A percentile compares a stretch with the other conserved stretches of the same genome.
phyloP scores from a whole-genome alignment of 1,140 invertebrate species.

The Gryllus bimaculatus region DNA sequence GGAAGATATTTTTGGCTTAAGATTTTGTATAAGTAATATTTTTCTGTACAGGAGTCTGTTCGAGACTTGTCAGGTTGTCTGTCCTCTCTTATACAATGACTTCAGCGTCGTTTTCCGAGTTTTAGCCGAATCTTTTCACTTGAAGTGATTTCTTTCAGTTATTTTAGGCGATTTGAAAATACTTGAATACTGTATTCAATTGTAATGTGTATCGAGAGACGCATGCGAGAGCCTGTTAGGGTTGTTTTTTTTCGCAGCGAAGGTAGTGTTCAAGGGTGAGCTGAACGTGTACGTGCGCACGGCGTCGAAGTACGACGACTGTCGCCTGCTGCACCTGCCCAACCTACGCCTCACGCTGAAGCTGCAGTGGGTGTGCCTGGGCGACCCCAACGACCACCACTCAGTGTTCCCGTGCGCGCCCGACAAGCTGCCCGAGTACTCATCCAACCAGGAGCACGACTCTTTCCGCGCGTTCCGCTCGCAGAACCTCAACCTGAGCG shows the following conservation, averaged over 20 bases:
- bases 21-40: no score
- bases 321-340: conserved; percentile 81
- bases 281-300: conserved; percentile 82
- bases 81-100: no score
- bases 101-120: no score
- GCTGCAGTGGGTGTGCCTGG: conserved; percentile 84
- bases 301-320: conserved; percentile 97
- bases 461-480: conserved; percentile 89
- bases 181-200: no score
- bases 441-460: conserved; percentile 54
- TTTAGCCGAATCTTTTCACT: no score
- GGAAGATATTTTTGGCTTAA: no score
- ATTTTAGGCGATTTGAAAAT: no score
- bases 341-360: conserved; percentile 77
- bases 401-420: conserved; percentile 93
- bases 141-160: no score
- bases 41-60: no score
- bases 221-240: no score
- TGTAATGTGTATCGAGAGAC: no score
- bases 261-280: conserved; percentile 75
- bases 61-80: no score
- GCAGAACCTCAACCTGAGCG: conserved; percentile 78
- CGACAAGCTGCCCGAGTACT: conserved; percentile 79
- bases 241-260: conserved; percentile 43
- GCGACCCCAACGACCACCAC: conserved; percentile 92